A percentile compares a stretch with the other conserved stretches of the same genome.
phyloP scores from a whole-genome alignment of 2,888 invertebrate genomes.

The Lamellibrachia columna region DNA sequence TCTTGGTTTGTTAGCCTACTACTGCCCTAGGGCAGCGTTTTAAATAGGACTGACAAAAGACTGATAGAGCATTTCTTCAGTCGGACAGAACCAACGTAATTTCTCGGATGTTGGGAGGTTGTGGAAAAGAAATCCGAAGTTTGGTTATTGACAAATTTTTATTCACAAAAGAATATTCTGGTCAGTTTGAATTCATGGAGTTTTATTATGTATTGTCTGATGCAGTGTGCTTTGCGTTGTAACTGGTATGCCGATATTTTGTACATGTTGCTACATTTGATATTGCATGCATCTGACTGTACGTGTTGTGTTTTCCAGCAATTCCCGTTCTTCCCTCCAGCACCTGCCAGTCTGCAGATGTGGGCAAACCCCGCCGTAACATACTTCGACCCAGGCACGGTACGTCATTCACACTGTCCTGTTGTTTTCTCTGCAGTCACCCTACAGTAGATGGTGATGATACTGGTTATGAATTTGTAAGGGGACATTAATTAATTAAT shows the following conservation, averaged over 20 bases:
- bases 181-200: not conserved
- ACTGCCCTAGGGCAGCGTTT: no score
- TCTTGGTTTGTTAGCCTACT: no score
- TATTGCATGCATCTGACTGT: not conserved
- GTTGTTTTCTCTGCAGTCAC: not conserved
- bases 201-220: not conserved
- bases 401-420: constrained; percentile 25
- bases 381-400: constrained; percentile 43
- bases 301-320: constrained; percentile 33
- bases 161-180: constrained; percentile 6
- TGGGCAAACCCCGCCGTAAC: constrained; percentile 30
- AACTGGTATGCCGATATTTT: not conserved
- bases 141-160: constrained; percentile 14
- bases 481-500: not conserved
- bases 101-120: no score
- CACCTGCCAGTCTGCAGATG: constrained; percentile 28
- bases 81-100: no score
- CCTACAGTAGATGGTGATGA: not conserved
- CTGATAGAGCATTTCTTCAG: no score
- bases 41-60: no score
- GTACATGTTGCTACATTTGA: not conserved
- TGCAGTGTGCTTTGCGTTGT: not conserved
- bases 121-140: no score
- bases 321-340: constrained; percentile 39
- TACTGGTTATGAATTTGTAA: not conserved